These are phyloP conservation scores for Scleropages formosus DNA, from an alignment of 2,797 vertebrate genomes.

Conservation along the genomic window DNA sequence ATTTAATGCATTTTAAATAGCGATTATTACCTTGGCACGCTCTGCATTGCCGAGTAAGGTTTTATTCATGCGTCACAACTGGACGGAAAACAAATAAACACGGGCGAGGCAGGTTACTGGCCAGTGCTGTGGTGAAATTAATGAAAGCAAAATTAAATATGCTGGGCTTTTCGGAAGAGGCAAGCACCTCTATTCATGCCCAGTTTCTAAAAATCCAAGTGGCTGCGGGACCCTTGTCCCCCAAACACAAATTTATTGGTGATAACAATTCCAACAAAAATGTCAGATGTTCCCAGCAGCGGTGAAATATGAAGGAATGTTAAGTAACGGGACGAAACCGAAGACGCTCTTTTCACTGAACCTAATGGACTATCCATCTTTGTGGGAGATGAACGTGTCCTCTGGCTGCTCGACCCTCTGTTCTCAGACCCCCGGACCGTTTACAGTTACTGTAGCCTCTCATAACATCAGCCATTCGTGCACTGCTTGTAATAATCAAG, in stretches of 20 bases:
- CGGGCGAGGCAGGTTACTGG: slow-evolving; percentile 1
- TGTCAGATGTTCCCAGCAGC: background rate
- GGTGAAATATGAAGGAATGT: background rate
- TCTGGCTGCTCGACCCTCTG: no score
- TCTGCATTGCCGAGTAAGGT: slow-evolving; percentile 24
- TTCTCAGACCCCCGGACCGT: background rate
- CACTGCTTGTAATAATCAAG: background rate
- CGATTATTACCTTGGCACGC: slow-evolving; percentile 38
- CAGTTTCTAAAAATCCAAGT: background rate
- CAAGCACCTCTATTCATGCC: background rate
- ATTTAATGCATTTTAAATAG: slow-evolving; percentile 41
- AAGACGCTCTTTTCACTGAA: background rate
- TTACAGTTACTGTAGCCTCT: background rate
- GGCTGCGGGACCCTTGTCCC: background rate
- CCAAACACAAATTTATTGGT: background rate
- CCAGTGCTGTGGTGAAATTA: slow-evolving; percentile 12
- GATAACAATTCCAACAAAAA: slow-evolving; percentile 6
- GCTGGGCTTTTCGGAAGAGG: background rate
- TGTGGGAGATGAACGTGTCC: no score
- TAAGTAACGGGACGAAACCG: background rate
- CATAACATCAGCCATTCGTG: background rate
- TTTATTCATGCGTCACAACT: slow-evolving; percentile 32
- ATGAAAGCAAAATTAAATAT: slow-evolving; percentile 3
- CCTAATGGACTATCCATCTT: background rate
- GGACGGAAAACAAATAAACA: slow-evolving; percentile 28